phyloP scores from a whole-genome alignment of 2,797 vertebrate species.

The Catamblyrhynchus diadema region DNA sequence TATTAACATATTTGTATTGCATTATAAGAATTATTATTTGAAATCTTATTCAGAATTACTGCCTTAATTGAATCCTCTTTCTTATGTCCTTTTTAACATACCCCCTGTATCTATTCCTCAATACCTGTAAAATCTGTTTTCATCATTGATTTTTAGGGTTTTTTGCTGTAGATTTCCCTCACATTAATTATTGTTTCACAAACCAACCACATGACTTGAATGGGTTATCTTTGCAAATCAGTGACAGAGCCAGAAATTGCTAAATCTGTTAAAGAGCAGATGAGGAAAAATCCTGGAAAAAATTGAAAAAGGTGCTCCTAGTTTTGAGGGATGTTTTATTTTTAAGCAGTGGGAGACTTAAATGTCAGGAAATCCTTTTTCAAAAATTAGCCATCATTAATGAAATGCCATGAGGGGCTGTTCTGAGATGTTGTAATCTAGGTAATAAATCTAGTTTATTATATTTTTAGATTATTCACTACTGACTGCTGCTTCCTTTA shows the following conservation, averaged over 20 bases:
- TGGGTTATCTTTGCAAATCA: not conserved
- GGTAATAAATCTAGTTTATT: not conserved
- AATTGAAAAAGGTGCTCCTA: not conserved
- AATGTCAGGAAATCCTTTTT: not conserved
- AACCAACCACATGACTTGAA: not conserved
- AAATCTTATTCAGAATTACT: not conserved
- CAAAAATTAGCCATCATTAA: not conserved
- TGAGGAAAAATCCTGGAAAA: not conserved
- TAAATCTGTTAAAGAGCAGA: not conserved
- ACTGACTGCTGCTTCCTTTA: not conserved
- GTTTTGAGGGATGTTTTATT: not conserved
- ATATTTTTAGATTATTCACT: not conserved
- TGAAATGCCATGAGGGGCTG: not conserved
- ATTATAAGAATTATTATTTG: not conserved
- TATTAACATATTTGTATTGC: not conserved
- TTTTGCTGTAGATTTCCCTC: not conserved
- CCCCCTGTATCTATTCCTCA: not conserved
- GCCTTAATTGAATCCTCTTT: not conserved
- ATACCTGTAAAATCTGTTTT: not conserved
- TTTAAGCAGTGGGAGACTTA: not conserved
- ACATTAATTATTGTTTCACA: not conserved
- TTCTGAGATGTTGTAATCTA: not conserved
- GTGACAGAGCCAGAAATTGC: not conserved
- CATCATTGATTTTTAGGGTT: not conserved
- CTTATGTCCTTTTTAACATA: not conserved